These are phyloP conservation scores for Sebastes iracundus DNA, from an alignment of 2,797 vertebrate species.

Conservation along the genomic window DNA sequence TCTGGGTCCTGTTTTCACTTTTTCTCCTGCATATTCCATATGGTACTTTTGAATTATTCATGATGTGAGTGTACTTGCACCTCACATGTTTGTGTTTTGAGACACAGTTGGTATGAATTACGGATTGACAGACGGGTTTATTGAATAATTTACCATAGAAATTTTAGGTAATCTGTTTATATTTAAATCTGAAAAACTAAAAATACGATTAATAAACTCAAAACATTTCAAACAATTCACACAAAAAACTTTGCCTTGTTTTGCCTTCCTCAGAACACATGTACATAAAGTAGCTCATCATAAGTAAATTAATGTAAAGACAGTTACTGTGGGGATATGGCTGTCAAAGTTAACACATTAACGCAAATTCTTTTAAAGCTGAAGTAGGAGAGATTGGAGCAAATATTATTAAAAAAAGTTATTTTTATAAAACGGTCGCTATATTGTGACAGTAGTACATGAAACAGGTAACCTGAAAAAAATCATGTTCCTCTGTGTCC, in stretches of 20 bases:
- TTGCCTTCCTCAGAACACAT: no score
- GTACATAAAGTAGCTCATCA: not conserved
- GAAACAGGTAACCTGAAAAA: no score
- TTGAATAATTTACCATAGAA: not conserved
- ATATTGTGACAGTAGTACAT: no score
- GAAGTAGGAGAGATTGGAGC: no score
- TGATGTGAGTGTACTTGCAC: not conserved
- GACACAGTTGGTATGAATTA: conserved; percentile 31
- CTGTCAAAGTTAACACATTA: no score
- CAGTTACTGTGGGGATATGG: not conserved
- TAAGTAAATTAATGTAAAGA: not conserved
- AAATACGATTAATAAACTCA: not conserved
- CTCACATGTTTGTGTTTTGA: conserved; percentile 38
- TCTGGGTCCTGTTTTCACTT: conserved; percentile 8
- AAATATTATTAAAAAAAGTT: no score
- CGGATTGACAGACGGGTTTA: not conserved
- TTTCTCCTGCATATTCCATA: conserved; percentile 12
- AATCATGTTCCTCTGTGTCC: no score
- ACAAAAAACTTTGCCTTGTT: no score
- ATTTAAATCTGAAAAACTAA: not conserved
- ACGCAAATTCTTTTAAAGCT: no score
- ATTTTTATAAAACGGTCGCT: no score
- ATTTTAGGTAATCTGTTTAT: not conserved
- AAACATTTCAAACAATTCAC: no score
- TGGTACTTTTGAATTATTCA: conserved; percentile 47